phyloP scores from a whole-genome alignment of 2,113 vertebrate genomes.

The Tilapia sparmanii region DNA sequence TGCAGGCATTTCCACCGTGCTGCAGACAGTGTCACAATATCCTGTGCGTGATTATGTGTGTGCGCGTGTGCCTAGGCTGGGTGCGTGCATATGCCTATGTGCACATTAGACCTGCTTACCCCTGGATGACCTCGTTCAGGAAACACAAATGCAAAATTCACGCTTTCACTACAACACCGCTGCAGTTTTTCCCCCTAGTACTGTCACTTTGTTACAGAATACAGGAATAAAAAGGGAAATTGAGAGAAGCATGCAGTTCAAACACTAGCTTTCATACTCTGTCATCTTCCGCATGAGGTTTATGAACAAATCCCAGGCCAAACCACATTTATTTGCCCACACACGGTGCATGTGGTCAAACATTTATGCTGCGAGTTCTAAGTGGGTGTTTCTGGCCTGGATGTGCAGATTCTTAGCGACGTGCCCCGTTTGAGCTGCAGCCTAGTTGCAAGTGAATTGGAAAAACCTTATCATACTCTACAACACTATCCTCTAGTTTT shows the following conservation, averaged over 20 bases:
- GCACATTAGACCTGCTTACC: slow-evolving; percentile 6
- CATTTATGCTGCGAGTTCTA: slow-evolving; percentile 6
- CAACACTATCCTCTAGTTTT: not conserved
- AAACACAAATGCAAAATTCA: slow-evolving; percentile 41
- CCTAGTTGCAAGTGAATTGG: not conserved
- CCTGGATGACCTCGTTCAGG: slow-evolving; percentile 16
- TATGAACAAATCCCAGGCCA: not conserved
- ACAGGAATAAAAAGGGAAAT: not conserved
- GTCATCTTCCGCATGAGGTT: not conserved
- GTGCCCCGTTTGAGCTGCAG: not conserved
- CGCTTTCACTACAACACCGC: not conserved
- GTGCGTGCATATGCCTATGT: not conserved
- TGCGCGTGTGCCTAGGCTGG: not conserved
- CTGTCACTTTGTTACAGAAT: slow-evolving; percentile 5
- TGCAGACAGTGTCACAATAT: not conserved
- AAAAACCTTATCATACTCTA: not conserved
- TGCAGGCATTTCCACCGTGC: not conserved
- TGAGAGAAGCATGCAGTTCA: not conserved
- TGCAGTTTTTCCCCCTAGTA: not conserved
- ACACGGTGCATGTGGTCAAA: slow-evolving; percentile 9
- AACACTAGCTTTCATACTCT: not conserved
- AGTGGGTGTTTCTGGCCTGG: not conserved
- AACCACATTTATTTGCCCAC: slow-evolving; percentile 10
- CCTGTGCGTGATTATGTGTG: not conserved
- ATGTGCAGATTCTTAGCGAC: not conserved